Evolutionary conservation across 2,888 invertebrate species (phyloP).

Genomic region (Galerucella nymphaeae): DNA sequence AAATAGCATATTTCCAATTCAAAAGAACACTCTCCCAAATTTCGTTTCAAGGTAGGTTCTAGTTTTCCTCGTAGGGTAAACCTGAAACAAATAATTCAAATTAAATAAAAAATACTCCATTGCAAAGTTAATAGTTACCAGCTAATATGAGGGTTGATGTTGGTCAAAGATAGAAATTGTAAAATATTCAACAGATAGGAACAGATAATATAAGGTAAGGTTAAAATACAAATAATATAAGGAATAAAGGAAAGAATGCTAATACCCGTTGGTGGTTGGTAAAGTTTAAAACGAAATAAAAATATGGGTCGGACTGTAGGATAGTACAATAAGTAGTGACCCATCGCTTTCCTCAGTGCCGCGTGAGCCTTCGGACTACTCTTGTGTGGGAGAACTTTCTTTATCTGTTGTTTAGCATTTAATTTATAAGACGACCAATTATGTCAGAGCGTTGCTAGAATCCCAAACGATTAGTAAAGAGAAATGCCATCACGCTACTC

Average conservation of each 20-base stretch:
- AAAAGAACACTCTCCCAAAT: slow-evolving; percentile 69
- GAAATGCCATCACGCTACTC: slow-evolving; percentile 46
- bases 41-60: slow-evolving; percentile 59
- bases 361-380: background rate
- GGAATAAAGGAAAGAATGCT: no score
- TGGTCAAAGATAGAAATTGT: no score
- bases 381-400: slow-evolving; percentile 17
- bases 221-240: no score
- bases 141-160: no score
- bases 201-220: no score
- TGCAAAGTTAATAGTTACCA: no score
- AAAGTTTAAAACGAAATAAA: no score
- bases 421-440: slow-evolving; percentile 38
- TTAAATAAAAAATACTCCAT: background rate
- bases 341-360: no score
- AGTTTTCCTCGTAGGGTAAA: slow-evolving; percentile 76
- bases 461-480: slow-evolving; percentile 41
- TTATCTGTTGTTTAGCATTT: slow-evolving; percentile 17
- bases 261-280: no score
- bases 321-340: no score
- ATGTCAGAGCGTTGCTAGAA: slow-evolving; percentile 34
- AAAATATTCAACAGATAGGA: no score
- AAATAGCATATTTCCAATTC: slow-evolving; percentile 76
- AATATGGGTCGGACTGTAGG: no score
- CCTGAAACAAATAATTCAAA: slow-evolving; percentile 62